phyloP scores from a whole-genome alignment of 1,140 invertebrate species.

The Patella vulgata region DNA sequence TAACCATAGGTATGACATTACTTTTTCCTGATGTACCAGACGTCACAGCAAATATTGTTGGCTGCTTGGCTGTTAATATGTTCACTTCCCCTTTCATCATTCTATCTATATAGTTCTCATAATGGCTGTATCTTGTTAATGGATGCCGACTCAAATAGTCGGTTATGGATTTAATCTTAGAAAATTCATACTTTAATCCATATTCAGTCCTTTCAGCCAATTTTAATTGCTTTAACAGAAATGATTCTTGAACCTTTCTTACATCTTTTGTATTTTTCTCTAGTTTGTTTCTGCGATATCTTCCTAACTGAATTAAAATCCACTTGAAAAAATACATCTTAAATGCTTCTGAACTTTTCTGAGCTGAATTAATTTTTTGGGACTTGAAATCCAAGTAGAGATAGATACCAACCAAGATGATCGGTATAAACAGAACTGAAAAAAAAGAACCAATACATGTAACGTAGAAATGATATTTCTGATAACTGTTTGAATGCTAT shows the following conservation, averaged over 20 bases:
- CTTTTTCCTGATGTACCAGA: conserved; percentile 63
- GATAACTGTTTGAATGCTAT: no score
- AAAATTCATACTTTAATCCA: conserved; percentile 53
- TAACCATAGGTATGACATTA: conserved; percentile 54
- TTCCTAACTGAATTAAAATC: conserved; percentile 12
- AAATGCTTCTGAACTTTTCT: conserved; percentile 10
- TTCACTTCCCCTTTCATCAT: conserved; percentile 58
- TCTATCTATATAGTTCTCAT: conserved; percentile 53
- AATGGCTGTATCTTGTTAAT: conserved; percentile 55
- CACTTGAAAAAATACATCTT: conserved; percentile 11
- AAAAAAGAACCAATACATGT: no score
- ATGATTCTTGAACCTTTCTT: conserved; percentile 42
- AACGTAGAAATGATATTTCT: no score
- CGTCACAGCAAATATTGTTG: conserved; percentile 59
- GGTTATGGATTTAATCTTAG: conserved; percentile 45
- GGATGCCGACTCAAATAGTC: conserved; percentile 54
- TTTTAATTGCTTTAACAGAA: conserved; percentile 45
- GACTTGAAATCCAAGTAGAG: conserved; percentile 9
- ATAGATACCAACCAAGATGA: not conserved
- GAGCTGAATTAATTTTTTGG: conserved; percentile 8
- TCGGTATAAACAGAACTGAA: no score
- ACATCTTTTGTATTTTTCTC: conserved; percentile 47
- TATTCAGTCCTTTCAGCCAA: conserved; percentile 56
- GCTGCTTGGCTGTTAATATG: conserved; percentile 47
- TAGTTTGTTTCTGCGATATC: conserved; percentile 18